Percentiles rank a stretch among this genome's conserved stretches.
These are phyloP conservation scores for Andrena haemorrhoa DNA, from an alignment of 2,888 invertebrate genomes.

Conservation along the genomic window DNA sequence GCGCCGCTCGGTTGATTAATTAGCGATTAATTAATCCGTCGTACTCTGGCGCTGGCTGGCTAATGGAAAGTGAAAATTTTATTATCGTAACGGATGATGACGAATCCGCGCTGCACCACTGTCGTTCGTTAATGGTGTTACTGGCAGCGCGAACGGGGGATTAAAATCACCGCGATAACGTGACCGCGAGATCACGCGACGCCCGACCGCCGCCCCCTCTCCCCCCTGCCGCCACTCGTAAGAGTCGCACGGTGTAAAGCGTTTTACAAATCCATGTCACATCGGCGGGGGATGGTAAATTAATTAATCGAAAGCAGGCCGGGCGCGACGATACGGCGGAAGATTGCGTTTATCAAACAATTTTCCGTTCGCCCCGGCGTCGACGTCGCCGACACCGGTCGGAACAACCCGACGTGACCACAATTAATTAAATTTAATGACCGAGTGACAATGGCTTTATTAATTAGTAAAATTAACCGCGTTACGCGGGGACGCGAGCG, in stretches of 20 bases:
- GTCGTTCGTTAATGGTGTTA: conserved; percentile 20
- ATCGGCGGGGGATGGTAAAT: neutral
- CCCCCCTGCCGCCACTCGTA: neutral
- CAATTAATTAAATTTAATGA: conserved; percentile 66
- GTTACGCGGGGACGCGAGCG: conserved; percentile 41
- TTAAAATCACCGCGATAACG: conserved; percentile 33
- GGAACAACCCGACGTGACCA: conserved; percentile 45
- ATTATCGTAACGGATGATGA: conserved; percentile 33
- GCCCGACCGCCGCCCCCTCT: no score
- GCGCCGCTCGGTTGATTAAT: conserved; percentile 27
- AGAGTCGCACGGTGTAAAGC: conserved; percentile 7
- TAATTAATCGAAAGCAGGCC: conserved; percentile 50
- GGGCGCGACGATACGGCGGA: conserved; percentile 13
- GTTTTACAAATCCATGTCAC: conserved; percentile 5
- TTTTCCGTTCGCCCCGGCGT: conserved; percentile 51
- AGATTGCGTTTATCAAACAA: conserved; percentile 56
- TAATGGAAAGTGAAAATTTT: conserved; percentile 33
- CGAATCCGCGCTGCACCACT: neutral
- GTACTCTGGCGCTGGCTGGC: neutral
- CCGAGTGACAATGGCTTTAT: conserved; percentile 64
- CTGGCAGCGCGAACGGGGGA: neutral
- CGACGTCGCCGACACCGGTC: neutral
- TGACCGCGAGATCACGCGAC: conserved; percentile 11
- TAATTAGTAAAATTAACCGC: conserved; percentile 67
- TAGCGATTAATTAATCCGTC: conserved; percentile 46